These are phyloP conservation scores for Trisateles emortualis DNA, from an alignment of 2,888 invertebrate genomes.

Conservation along the genomic window DNA sequence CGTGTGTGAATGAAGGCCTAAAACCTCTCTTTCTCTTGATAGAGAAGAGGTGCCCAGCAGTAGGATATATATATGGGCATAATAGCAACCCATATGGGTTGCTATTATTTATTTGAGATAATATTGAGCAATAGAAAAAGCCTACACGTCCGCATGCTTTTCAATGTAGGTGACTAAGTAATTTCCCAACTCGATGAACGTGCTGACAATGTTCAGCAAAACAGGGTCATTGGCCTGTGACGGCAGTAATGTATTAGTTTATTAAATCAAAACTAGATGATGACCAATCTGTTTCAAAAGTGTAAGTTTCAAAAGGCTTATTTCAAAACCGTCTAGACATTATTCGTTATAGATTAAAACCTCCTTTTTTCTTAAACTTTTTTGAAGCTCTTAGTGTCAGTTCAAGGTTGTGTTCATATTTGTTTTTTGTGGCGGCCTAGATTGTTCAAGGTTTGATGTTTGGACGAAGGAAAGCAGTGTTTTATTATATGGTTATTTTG, in stretches of 20 bases:
- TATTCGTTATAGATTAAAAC: conserved; percentile 4
- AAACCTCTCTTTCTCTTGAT: no score
- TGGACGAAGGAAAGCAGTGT: conserved; percentile 18
- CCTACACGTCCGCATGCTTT: no score
- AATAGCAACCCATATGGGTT: no score
- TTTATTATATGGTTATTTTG: conserved; percentile 4
- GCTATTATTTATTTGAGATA: no score
- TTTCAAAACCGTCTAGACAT: conserved; percentile 22
- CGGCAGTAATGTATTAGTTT: conserved; percentile 11
- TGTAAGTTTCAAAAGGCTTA: conserved; percentile 3
- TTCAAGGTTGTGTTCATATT: conserved; percentile 28
- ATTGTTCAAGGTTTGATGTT: conserved; percentile 26
- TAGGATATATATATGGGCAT: no score
- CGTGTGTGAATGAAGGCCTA: no score
- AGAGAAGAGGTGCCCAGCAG: no score
- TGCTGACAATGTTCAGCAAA: neutral
- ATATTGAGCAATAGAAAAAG: no score
- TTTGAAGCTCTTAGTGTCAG: conserved; percentile 6
- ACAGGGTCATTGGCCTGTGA: conserved; percentile 8
- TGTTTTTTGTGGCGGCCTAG: conserved; percentile 12
- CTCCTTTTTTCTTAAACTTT: neutral
- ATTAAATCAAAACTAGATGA: neutral
- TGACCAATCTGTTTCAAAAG: neutral
- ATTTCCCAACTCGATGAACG: neutral
- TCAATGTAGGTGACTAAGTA: no score